Percentiles rank a stretch among this genome's conserved stretches.
Conservation (phyloP, 2,113 vertebrate species). For the Nothocercus julius region DNA sequence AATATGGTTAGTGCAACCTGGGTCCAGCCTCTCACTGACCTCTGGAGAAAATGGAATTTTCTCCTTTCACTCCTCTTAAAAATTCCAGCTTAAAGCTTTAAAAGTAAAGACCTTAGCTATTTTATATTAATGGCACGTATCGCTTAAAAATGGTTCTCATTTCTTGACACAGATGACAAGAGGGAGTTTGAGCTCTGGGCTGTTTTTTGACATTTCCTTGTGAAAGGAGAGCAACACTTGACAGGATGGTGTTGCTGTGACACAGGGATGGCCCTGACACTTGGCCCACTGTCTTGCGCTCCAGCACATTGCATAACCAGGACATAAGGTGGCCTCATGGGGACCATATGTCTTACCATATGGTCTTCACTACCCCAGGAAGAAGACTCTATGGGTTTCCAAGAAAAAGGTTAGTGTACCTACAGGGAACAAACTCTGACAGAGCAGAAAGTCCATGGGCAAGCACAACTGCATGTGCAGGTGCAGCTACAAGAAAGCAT, state of each 20-base stretch:
- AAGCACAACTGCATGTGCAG: neutral
- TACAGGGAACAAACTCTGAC: neutral
- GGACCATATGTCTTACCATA: constrained; percentile 35
- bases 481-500: neutral
- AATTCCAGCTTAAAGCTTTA: neutral
- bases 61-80: neutral
- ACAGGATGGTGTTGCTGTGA: constrained; percentile 54
- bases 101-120: neutral
- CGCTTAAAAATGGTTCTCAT: neutral
- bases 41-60: neutral
- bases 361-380: neutral
- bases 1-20: neutral
- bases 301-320: constrained; percentile 28
- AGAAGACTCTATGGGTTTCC: neutral
- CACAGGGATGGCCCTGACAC: constrained; percentile 1
- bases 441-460: neutral
- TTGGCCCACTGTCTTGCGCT: constrained; percentile 39
- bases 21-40: neutral
- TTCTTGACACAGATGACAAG: constrained; percentile 1
- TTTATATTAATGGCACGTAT: neutral
- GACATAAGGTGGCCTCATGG: constrained; percentile 16
- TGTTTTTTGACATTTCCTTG: neutral
- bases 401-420: neutral
- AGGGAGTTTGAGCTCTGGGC: neutral
- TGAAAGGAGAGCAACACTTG: neutral